phyloP scores from a whole-genome alignment of 2,797 vertebrate species.

The Coreius guichenoti region DNA sequence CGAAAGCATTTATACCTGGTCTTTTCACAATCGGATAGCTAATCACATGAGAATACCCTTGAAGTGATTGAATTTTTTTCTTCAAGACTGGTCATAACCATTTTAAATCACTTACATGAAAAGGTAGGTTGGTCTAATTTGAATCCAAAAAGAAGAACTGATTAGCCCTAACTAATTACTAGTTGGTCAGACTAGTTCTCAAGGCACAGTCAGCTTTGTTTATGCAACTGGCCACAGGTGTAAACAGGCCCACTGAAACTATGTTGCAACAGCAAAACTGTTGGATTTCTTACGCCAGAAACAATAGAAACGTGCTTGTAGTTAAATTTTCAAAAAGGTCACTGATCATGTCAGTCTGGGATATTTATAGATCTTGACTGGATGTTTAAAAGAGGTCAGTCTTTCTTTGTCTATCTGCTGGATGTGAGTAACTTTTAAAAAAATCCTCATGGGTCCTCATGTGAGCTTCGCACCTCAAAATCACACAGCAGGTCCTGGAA shows the following conservation, averaged over 20 bases:
- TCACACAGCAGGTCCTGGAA: constrained; percentile 99
- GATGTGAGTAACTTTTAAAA: background rate
- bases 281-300: background rate
- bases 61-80: background rate
- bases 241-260: background rate
- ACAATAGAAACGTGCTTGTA: background rate
- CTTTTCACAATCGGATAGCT: background rate
- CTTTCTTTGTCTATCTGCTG: background rate
- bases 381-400: background rate
- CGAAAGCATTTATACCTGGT: background rate
- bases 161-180: too few species aligned
- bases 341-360: constrained; percentile 6
- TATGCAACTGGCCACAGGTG: background rate
- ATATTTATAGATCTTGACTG: background rate
- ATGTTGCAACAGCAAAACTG: background rate
- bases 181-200: too few species aligned
- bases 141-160: too few species aligned
- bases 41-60: background rate
- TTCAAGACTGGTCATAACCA: too few species aligned
- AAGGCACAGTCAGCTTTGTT: too few species aligned
- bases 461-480: constrained; percentile 86
- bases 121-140: too few species aligned
- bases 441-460: background rate
- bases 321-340: background rate
- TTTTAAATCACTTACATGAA: too few species aligned